Evolutionary conservation across 2,113 vertebrate species (phyloP), one percentile per base, ranked within the genome.

Genomic region (Dasyurus viverrinus): DNA sequence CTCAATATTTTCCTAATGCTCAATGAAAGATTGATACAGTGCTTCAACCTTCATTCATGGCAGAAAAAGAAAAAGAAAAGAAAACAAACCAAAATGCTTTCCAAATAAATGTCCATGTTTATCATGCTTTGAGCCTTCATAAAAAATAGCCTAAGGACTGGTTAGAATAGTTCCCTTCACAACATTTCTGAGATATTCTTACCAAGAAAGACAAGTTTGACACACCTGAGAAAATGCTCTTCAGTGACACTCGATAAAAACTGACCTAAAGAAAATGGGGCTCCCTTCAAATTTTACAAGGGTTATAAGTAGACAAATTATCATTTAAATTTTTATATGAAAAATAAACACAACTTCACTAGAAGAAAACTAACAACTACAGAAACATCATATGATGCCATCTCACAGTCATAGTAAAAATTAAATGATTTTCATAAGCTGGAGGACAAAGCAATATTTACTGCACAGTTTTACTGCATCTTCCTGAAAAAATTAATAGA

Each of bases 151-250:
- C 76, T 53, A 90, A 97, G 93, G 93, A 55, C 48, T 92, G 54
- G 9, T 95, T 97, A 90, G 93, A 94, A 96, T 95, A 53, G 91
- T 97, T 97, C 95, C 97, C 93, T 97, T 92, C 76, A 53, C 95
- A 92, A 46, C 60, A 94, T 48, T 94, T 93, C n/a, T 42, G 68
- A 84, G 19, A 84, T 42, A 84, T 42, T 42, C 68, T 84, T 84
- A 19, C n/a, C n/a, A 97, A 92, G 0, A 92, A 91, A 90, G 96
- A 96, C 93, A 93, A 48, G 95, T 92, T 91, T 47, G 48, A 90
- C 95, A 96, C 96, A 98, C 96, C 96, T 98, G 96, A 98, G 95
- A 96, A 94, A 97, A 93, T 27, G 53, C 92, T 96, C 91, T 94
- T 96, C 94, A 95, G 26, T 76, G 89, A 93, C 95, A 96, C 76